These are phyloP conservation scores for Hippopotamus amphibius DNA, from an alignment of 2,113 vertebrate genomes.

Conservation along the genomic window DNA sequence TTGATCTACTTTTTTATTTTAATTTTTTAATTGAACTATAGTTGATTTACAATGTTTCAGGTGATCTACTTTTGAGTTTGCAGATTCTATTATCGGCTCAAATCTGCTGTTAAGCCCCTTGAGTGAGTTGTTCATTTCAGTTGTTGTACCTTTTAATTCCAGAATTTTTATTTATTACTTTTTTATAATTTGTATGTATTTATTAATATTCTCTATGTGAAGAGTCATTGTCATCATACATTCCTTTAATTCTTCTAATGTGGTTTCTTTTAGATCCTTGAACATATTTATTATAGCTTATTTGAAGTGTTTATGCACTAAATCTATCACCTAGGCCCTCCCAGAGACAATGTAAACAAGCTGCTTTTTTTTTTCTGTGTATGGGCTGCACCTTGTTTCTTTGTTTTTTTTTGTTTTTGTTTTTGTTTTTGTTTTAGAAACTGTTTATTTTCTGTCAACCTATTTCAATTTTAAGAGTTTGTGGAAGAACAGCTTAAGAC, in stretches of 20 bases:
- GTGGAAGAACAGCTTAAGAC: too few species aligned
- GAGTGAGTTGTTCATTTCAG: not conserved
- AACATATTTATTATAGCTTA: not conserved
- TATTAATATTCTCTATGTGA: not conserved
- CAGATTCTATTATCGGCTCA: not conserved
- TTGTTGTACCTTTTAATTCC: not conserved
- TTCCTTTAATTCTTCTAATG: not conserved
- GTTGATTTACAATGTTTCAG: too few species aligned
- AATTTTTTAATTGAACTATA: too few species aligned
- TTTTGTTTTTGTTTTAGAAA: too few species aligned
- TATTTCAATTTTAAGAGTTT: too few species aligned
- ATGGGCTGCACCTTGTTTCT: not conserved
- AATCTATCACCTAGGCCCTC: not conserved
- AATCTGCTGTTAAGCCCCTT: slow-evolving; percentile 10
- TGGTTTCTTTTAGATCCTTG: not conserved
- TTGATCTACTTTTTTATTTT: not conserved
- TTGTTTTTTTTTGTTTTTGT: too few species aligned
- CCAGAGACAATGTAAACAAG: not conserved
- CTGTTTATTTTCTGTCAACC: too few species aligned
- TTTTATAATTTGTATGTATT: not conserved
- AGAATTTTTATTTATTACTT: not conserved
- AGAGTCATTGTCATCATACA: not conserved
- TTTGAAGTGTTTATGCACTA: not conserved
- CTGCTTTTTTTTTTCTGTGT: not conserved
- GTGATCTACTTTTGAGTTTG: not conserved